phyloP scores from a whole-genome alignment of 1,140 invertebrate genomes.

The Grapholita molesta region DNA sequence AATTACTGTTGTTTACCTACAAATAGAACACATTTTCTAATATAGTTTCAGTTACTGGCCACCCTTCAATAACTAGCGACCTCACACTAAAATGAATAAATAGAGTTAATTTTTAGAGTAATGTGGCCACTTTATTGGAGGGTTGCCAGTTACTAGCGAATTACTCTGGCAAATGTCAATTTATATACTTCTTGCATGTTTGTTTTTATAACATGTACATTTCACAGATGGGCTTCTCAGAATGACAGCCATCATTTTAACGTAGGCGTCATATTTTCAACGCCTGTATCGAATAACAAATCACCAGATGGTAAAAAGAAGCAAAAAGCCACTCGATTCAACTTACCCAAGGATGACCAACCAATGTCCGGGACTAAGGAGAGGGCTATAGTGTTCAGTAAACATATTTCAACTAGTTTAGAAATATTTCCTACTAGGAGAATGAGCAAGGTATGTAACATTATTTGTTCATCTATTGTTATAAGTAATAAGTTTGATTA shows the following conservation, averaged over 20 bases:
- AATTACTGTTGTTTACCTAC: no score
- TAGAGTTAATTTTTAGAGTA: no score
- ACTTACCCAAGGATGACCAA: slow-evolving; percentile 75
- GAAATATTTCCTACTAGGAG: slow-evolving; percentile 70
- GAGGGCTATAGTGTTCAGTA: slow-evolving; percentile 55
- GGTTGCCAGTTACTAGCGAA: no score
- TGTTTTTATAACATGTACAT: slow-evolving; percentile 21
- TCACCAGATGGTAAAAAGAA: slow-evolving; percentile 70
- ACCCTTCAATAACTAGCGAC: no score
- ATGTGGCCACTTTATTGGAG: no score
- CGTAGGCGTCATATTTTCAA: slow-evolving; percentile 85
- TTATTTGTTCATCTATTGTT: no score
- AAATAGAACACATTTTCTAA: no score
- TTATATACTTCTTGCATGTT: not conserved
- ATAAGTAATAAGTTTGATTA: no score
- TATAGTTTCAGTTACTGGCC: no score
- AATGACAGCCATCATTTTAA: slow-evolving; percentile 73
- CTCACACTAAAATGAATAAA: no score
- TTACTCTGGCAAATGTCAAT: no score
- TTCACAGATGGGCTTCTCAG: slow-evolving; percentile 70
- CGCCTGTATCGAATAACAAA: slow-evolving; percentile 83
- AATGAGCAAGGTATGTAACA: slow-evolving; percentile 56
- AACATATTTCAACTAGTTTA: slow-evolving; percentile 66
- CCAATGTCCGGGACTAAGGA: slow-evolving; percentile 60
- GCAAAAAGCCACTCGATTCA: slow-evolving; percentile 81